Conservation (phyloP, 2,797 vertebrate genomes). For the Sparus aurata region DNA sequence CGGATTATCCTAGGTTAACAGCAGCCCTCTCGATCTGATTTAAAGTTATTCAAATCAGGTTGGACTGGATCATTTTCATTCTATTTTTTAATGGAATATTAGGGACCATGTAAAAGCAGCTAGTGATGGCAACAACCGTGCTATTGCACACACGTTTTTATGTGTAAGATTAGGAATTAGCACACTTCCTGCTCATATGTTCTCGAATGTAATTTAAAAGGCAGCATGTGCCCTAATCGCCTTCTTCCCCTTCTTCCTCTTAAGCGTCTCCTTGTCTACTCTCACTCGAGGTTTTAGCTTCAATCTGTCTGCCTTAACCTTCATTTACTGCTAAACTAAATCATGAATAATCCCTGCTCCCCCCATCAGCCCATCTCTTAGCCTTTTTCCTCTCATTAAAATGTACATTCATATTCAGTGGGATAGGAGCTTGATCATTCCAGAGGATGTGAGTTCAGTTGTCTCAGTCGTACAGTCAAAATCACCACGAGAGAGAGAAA, state of each 20-base stretch:
- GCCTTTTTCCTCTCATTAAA: slow-evolving; percentile 3
- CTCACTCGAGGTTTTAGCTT: slow-evolving; percentile 43
- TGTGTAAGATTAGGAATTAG: slow-evolving; percentile 27
- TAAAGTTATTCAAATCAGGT: too few relatives aligned
- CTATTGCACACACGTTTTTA: slow-evolving; percentile 13
- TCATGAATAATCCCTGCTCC: slow-evolving; percentile 27
- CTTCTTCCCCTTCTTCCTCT: not conserved
- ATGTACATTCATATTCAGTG: not conserved
- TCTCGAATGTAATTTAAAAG: slow-evolving; percentile 2
- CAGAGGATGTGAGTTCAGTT: slow-evolving; percentile 11
- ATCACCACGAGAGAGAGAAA: too few relatives aligned
- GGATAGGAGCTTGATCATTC: slow-evolving; percentile 11
- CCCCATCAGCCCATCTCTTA: slow-evolving; percentile 10
- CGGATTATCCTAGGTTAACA: too few relatives aligned
- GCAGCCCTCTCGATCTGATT: too few relatives aligned
- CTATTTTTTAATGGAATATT: too few relatives aligned
- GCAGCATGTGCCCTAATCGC: slow-evolving; percentile 1
- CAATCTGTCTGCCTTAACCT: slow-evolving; percentile 25
- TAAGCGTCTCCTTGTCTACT: slow-evolving; percentile 15
- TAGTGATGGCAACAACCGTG: not conserved
- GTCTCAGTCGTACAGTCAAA: not conserved
- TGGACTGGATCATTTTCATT: too few relatives aligned
- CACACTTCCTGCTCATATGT: not conserved
- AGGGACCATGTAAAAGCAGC: too few relatives aligned
- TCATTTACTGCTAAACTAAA: slow-evolving; percentile 37